phyloP scores from a whole-genome alignment of 2,888 invertebrate species.

The Scaptomyza caliginosa region DNA sequence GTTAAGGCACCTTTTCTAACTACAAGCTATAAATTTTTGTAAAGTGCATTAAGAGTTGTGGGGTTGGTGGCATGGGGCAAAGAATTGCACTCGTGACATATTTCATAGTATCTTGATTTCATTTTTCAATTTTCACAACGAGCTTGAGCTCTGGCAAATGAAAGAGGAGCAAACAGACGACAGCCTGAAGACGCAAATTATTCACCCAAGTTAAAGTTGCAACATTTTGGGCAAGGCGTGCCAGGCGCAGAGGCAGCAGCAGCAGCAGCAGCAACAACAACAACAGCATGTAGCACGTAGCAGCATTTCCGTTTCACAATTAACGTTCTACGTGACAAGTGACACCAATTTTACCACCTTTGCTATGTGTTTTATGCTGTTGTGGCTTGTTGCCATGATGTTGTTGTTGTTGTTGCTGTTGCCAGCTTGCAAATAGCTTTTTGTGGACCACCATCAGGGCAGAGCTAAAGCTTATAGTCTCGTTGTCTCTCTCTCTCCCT shows the following conservation, averaged over 20 bases:
- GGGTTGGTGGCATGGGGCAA: background rate
- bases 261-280: conserved; percentile 23
- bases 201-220: conserved; percentile 57
- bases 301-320: conserved; percentile 78
- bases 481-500: conserved; percentile 8
- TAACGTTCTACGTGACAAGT: conserved; percentile 81
- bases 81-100: conserved; percentile 74
- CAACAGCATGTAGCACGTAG: conserved; percentile 51
- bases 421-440: conserved; percentile 40
- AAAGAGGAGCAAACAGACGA: conserved; percentile 34
- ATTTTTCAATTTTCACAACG: conserved; percentile 74
- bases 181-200: conserved; percentile 65
- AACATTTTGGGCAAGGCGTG: conserved; percentile 73
- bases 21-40: background rate
- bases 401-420: conserved; percentile 17
- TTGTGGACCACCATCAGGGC: conserved; percentile 71
- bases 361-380: conserved; percentile 65
- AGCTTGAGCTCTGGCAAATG: conserved; percentile 25
- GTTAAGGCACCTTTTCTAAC: background rate
- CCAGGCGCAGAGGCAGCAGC: conserved; percentile 28
- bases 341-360: conserved; percentile 82
- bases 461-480: conserved; percentile 30
- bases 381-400: conserved; percentile 39
- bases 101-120: conserved; percentile 72
- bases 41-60: background rate